phyloP scores from a whole-genome alignment of 2,797 vertebrate species.

The Pseudochromis fuscus region DNA sequence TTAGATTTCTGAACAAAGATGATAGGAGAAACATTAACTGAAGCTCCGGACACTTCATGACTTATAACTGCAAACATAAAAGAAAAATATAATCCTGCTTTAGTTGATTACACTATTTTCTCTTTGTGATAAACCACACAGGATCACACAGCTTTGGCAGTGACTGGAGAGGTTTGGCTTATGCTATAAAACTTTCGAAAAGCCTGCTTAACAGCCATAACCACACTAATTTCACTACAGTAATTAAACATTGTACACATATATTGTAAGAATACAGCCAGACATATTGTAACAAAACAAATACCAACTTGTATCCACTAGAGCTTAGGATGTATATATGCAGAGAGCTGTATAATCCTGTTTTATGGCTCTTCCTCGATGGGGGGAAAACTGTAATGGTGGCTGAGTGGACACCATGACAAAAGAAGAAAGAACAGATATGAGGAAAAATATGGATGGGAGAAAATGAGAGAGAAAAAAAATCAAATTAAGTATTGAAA shows the following conservation, averaged over 20 bases:
- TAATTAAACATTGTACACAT: background rate
- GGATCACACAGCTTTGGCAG: slow-evolving; percentile 3
- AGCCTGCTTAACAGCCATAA: slow-evolving; percentile 14
- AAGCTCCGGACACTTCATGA: slow-evolving; percentile 28
- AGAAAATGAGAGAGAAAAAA: too few relatives aligned
- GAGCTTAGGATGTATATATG: background rate
- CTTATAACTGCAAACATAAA: slow-evolving; percentile 6
- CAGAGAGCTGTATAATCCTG: slow-evolving; percentile 21
- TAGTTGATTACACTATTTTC: slow-evolving; percentile 13
- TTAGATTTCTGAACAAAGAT: slow-evolving; percentile 27
- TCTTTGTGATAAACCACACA: slow-evolving; percentile 26
- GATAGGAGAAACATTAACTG: slow-evolving; percentile 3
- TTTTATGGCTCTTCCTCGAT: slow-evolving; percentile 14
- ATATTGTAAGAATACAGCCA: background rate
- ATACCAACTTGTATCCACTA: background rate
- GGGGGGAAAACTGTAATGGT: background rate
- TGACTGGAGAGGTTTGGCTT: slow-evolving; percentile 19
- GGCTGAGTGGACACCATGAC: slow-evolving; percentile 3
- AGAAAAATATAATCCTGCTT: slow-evolving; percentile 27
- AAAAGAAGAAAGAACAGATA: background rate
- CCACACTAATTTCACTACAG: slow-evolving; percentile 13
- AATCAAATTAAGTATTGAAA: too few relatives aligned
- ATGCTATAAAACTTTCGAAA: background rate
- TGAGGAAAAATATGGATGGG: background rate
- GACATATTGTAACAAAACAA: background rate